These are phyloP conservation scores for Agelastica alni DNA, from an alignment of 2,888 invertebrate genomes.

Conservation along the genomic window DNA sequence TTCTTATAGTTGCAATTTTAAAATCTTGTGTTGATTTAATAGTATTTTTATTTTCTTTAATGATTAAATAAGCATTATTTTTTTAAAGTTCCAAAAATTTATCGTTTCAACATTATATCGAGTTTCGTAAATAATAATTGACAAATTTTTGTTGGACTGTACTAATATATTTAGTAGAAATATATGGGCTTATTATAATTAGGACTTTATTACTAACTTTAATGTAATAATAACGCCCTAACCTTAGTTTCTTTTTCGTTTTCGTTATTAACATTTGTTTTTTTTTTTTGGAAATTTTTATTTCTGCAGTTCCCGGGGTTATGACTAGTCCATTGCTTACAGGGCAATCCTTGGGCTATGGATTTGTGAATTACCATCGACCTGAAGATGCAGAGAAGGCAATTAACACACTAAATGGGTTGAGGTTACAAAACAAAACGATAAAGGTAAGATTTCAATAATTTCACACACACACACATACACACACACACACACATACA, in stretches of 20 bases:
- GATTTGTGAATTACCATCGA: slow-evolving; percentile 98
- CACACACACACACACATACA: too few relatives aligned
- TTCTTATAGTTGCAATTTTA: too few relatives aligned
- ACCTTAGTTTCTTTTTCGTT: slow-evolving; percentile 39
- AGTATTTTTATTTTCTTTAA: too few relatives aligned
- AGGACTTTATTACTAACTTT: slow-evolving; percentile 1
- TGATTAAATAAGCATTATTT: too few relatives aligned
- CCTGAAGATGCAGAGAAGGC: slow-evolving; percentile 98
- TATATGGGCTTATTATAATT: not conserved
- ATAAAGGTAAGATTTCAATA: slow-evolving; percentile 86
- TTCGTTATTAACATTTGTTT: slow-evolving; percentile 47
- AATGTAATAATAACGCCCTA: slow-evolving; percentile 3
- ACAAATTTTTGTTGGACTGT: too few relatives aligned
- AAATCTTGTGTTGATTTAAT: too few relatives aligned
- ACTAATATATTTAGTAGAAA: too few relatives aligned
- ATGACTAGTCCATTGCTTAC: slow-evolving; percentile 59
- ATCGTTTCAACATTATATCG: too few relatives aligned
- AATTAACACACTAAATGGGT: slow-evolving; percentile 95
- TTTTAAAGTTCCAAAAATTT: too few relatives aligned
- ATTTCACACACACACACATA: too few relatives aligned
- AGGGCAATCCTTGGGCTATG: slow-evolving; percentile 99
- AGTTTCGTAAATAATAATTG: too few relatives aligned
- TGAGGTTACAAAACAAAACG: slow-evolving; percentile 98
- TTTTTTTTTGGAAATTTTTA: slow-evolving; percentile 46
- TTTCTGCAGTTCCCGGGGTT: slow-evolving; percentile 57